Evolutionary conservation across 2,113 vertebrate genomes (phyloP), one percentile per base, ranked within the genome.

Genomic region (Periophthalmus modestus): DNA sequence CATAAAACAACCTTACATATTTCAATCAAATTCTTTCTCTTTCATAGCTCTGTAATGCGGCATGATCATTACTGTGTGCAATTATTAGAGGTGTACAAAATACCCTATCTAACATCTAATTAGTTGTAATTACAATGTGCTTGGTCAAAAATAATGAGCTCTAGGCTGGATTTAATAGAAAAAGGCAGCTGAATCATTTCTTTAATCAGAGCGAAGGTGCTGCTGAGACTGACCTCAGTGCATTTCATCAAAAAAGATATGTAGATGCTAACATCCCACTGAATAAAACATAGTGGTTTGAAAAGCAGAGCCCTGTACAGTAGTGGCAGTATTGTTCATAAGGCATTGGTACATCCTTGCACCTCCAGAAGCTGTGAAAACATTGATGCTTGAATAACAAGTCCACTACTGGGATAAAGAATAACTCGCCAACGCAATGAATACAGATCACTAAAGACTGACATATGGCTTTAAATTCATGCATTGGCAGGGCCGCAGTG

Each of bases 281-380:
- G 5, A 84, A 81, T 72, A 80, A 74, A 81, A 78, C 33, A 84
- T 48, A 67, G 70, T 66, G 74, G 16, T 80, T 73, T 71, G 68
- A 79, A 77, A 72, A 69, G n/a, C 39, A 43, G 24, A 12, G 19
- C 68, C 66, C 39, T 71, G 69, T 79, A 74, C 71, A 21, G 69
- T 67, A 52, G 77, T 73, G 77, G 28, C 66, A 81, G 78, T 72
- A 82, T 84, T 88, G 78, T 84, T 86, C 58, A 69, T 72, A 78
- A 71, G 81, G 85, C 39, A 46, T 68, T 78, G 71, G 75, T 34
- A 24, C 68, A 58, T 75, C 78, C 77, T 71, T 78, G 81, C 66
- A 77, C 74, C 81, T 81, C 55, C 58, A 81, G 74, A 19, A 79
- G 70, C 72, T 34, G 57, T 47, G 68, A 78, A 84, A 86, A 68